phyloP scores from a whole-genome alignment of 53 echinoderm and acorn worm genomes.

The Astropecten irregularis region DNA sequence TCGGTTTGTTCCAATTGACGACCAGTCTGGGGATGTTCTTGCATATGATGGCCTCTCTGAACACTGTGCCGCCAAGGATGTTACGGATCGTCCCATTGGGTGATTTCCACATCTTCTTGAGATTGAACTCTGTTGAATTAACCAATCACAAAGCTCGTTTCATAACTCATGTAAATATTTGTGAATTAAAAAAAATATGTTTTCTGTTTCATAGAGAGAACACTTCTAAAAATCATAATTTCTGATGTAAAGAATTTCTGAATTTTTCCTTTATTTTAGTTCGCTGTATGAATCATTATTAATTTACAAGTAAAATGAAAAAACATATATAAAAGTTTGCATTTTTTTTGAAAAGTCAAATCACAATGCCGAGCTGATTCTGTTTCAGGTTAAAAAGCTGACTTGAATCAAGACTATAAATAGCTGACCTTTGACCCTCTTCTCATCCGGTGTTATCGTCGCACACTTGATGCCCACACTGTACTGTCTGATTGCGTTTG shows the following conservation, averaged over 20 bases:
- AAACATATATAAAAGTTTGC: too few relatives aligned
- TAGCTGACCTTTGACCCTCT: constrained; percentile 88
- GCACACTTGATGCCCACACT: constrained; percentile 98
- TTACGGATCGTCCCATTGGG: constrained; percentile 97
- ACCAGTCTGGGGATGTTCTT: constrained; percentile 95
- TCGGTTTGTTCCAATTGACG: constrained; percentile 87
- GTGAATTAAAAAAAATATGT: background rate
- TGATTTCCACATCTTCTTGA: constrained; percentile 98
- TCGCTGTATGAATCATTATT: too few relatives aligned
- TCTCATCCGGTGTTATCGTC: constrained; percentile 97
- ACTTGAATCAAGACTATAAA: too few relatives aligned
- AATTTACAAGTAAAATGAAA: too few relatives aligned
- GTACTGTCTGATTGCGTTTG: constrained; percentile 83
- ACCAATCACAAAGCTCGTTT: too few relatives aligned
- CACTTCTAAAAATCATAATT: too few relatives aligned
- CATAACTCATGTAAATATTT: too few relatives aligned
- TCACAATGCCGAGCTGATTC: too few relatives aligned
- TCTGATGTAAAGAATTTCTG: too few relatives aligned
- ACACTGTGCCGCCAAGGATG: constrained; percentile 96
- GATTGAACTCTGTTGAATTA: constrained; percentile 71
- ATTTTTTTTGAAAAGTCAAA: too few relatives aligned
- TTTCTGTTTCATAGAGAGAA: background rate
- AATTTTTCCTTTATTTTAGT: too few relatives aligned
- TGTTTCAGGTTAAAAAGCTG: too few relatives aligned
- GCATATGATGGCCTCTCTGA: constrained; percentile 95